A percentile compares a stretch with the other conserved stretches of the same genome.
Evolutionary conservation across 2,113 vertebrate genomes (phyloP).

Genomic region (Lethenteron reissneri): DNA sequence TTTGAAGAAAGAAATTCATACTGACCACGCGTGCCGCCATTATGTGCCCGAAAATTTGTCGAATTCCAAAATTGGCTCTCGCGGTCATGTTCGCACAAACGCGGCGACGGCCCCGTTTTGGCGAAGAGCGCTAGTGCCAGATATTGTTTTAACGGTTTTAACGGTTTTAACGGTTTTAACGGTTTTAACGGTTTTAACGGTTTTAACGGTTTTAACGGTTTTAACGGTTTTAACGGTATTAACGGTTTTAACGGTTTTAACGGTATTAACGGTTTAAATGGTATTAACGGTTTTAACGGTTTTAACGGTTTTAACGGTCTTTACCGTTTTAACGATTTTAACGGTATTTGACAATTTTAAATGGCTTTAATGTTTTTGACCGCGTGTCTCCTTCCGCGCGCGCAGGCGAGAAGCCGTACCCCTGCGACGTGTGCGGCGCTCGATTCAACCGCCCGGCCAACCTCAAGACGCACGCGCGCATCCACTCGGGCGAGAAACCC

Average conservation of each 20-base stretch:
- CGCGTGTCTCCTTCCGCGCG: background rate
- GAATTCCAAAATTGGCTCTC: no score
- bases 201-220: fast-evolving
- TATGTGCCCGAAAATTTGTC: no score
- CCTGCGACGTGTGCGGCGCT: constrained; percentile 74
- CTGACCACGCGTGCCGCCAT: no score
- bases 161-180: background rate
- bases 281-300: no score
- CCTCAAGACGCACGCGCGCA: constrained; percentile 85
- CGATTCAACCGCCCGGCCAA: constrained; percentile 95
- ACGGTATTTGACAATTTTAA: fast-evolving
- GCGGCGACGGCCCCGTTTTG: no score
- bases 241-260: background rate
- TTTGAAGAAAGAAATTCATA: no score
- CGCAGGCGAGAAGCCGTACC: constrained; percentile 76
- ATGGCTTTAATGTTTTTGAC: background rate
- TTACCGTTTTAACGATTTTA: background rate
- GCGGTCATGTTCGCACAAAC: no score
- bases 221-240: background rate
- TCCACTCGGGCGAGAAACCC: constrained; percentile 94
- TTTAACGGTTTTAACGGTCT: no score
- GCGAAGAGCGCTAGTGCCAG: no score
- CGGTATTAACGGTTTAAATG: background rate
- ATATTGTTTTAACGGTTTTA: no score
- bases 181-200: background rate